A percentile compares a stretch with the other conserved stretches of the same genome.
phyloP scores from a whole-genome alignment of 2,113 vertebrate genomes.

The Siniperca chuatsi region DNA sequence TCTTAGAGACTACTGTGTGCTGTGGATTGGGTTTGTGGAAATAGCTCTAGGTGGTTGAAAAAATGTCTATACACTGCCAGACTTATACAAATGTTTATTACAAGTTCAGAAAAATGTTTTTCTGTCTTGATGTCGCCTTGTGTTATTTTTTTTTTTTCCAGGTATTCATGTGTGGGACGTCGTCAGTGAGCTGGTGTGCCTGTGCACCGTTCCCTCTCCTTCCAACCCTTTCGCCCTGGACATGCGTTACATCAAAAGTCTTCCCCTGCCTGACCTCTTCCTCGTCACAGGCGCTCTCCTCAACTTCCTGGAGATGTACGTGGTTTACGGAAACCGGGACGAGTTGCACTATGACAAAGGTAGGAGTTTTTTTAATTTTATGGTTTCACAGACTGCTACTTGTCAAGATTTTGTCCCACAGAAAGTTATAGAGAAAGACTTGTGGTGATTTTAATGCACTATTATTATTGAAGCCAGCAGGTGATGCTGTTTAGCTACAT shows the following conservation, averaged over 20 bases:
- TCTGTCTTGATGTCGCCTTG: neutral
- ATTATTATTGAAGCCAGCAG: slow-evolving; percentile 35
- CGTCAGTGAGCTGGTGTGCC: slow-evolving; percentile 83
- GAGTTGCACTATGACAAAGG: slow-evolving; percentile 83
- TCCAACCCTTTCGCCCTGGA: slow-evolving; percentile 86
- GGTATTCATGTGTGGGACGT: slow-evolving; percentile 85
- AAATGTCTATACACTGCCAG: neutral
- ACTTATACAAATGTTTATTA: neutral
- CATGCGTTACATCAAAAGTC: slow-evolving; percentile 82
- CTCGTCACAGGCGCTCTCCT: slow-evolving; percentile 84
- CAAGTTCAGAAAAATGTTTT: neutral
- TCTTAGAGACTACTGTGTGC: slow-evolving; percentile 21
- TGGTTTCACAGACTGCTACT: neutral
- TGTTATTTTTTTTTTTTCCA: slow-evolving; percentile 27
- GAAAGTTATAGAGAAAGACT: no score
- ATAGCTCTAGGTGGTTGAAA: slow-evolving; percentile 10
- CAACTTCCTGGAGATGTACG: slow-evolving; percentile 84
- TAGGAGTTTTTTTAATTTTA: neutral
- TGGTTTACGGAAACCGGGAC: slow-evolving; percentile 79
- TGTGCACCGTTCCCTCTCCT: slow-evolving; percentile 85
- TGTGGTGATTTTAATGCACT: neutral
- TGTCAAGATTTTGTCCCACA: neutral
- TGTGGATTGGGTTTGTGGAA: slow-evolving; percentile 28
- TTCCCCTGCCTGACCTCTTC: slow-evolving; percentile 82
- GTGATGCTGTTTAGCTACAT: slow-evolving; percentile 53